phyloP scores from a whole-genome alignment of 1,140 invertebrate species.

The Steinernema khuongi region DNA sequence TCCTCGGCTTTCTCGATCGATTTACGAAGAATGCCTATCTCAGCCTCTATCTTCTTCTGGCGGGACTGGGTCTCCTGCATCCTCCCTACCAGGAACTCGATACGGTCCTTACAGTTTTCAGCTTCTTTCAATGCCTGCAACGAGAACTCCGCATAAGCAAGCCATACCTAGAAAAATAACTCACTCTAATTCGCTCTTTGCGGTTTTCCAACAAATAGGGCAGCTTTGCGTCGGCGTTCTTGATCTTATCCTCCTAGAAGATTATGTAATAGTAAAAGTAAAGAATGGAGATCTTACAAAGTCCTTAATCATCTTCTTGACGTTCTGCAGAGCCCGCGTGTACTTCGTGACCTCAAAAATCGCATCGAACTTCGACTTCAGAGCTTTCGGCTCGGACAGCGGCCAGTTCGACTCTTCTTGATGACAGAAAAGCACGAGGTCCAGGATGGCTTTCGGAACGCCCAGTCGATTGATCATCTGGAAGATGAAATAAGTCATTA shows the following conservation, averaged over 20 bases:
- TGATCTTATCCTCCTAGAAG: conserved; percentile 42
- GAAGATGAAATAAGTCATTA: conserved; percentile 47
- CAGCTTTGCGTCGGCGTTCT: conserved; percentile 43
- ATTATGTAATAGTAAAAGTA: background rate
- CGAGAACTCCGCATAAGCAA: too few species aligned
- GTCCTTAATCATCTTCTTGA: conserved; percentile 71
- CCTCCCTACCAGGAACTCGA: background rate
- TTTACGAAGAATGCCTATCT: background rate
- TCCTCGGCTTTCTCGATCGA: background rate
- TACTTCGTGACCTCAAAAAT: conserved; percentile 92
- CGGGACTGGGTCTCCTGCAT: background rate
- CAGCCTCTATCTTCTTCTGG: background rate
- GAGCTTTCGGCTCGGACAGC: conserved; percentile 80
- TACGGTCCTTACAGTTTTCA: background rate
- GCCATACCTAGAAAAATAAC: background rate
- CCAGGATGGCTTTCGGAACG: conserved; percentile 86
- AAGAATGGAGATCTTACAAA: conserved; percentile 56
- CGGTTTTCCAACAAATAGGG: conserved; percentile 39
- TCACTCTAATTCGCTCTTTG: conserved; percentile 18
- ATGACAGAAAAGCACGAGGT: conserved; percentile 95
- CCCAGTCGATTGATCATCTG: conserved; percentile 64
- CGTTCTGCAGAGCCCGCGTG: conserved; percentile 80
- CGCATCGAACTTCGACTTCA: conserved; percentile 93
- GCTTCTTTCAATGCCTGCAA: background rate
- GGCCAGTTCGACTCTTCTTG: conserved; percentile 98